These are phyloP conservation scores for Danionella dracula DNA, from an alignment of 2,797 vertebrate species.

Conservation along the genomic window DNA sequence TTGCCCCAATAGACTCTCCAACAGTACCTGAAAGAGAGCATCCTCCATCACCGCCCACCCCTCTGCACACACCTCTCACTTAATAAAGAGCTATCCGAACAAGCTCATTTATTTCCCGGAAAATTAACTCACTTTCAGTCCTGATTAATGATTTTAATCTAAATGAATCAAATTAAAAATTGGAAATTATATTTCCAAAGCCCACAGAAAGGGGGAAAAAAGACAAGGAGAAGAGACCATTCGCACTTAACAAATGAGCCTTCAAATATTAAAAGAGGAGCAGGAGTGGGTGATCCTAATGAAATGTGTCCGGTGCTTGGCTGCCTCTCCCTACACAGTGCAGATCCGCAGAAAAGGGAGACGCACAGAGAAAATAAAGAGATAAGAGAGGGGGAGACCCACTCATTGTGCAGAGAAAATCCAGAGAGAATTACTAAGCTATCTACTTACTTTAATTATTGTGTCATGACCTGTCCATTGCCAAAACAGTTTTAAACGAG, in stretches of 20 bases:
- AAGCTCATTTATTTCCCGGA: constrained; percentile 99
- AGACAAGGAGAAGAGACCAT: constrained; percentile 83
- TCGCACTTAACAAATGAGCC: constrained; percentile 98
- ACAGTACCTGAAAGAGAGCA: constrained; percentile 25
- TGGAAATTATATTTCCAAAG: constrained; percentile 99
- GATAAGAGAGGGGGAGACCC: constrained; percentile 37
- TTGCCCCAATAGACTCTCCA: not conserved
- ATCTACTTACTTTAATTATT: constrained; percentile 55
- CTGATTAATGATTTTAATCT: constrained; percentile 99
- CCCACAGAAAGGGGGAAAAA: constrained; percentile 70
- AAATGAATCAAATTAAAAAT: constrained; percentile 99
- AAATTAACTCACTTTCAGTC: constrained; percentile 98
- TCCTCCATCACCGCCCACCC: constrained; percentile 25
- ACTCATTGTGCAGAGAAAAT: constrained; percentile 63
- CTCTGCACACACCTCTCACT: constrained; percentile 78
- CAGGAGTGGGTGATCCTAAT: constrained; percentile 73
- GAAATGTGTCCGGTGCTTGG: constrained; percentile 72
- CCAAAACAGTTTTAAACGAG: not conserved
- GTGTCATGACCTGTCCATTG: constrained; percentile 43
- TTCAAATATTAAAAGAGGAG: constrained; percentile 98
- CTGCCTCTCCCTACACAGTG: constrained; percentile 63
- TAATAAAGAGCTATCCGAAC: constrained; percentile 95
- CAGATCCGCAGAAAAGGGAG: constrained; percentile 60
- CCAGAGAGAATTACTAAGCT: constrained; percentile 56
- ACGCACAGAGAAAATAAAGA: constrained; percentile 29